Conservation (phyloP, 2,113 vertebrate genomes). For the Sylvietta virens region DNA sequence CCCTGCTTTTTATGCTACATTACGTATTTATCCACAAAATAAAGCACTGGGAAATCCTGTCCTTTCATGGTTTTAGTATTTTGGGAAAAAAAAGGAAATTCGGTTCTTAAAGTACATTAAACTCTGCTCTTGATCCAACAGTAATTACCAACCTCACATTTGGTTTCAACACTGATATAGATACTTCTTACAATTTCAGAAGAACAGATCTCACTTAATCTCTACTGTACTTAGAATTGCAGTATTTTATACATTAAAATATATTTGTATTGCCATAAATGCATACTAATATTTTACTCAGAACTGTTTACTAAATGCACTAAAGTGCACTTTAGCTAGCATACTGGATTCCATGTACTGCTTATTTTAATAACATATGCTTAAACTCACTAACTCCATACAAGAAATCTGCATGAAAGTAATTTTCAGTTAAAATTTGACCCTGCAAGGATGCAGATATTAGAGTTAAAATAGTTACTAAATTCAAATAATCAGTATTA, state of each 20-base stretch:
- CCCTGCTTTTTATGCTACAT: neutral
- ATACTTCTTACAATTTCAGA: neutral
- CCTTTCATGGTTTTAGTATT: neutral
- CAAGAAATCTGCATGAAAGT: neutral
- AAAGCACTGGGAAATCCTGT: neutral
- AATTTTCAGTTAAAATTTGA: neutral
- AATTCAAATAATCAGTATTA: neutral
- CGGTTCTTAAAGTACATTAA: neutral
- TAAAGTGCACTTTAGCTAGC: neutral
- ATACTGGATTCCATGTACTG: neutral
- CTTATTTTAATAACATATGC: neutral
- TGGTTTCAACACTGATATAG: neutral
- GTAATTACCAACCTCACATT: neutral
- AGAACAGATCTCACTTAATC: neutral
- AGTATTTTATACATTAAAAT: neutral
- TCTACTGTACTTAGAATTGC: neutral
- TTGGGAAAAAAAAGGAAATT: rapidly evolving
- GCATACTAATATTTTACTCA: neutral
- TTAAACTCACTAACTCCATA: neutral
- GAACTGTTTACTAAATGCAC: neutral
- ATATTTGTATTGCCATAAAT: neutral
- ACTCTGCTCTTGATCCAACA: neutral
- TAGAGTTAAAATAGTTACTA: neutral
- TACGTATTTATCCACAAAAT: neutral
- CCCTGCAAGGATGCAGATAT: neutral